phyloP scores from a whole-genome alignment of 2,888 invertebrate genomes.

The Andricus curvator region DNA sequence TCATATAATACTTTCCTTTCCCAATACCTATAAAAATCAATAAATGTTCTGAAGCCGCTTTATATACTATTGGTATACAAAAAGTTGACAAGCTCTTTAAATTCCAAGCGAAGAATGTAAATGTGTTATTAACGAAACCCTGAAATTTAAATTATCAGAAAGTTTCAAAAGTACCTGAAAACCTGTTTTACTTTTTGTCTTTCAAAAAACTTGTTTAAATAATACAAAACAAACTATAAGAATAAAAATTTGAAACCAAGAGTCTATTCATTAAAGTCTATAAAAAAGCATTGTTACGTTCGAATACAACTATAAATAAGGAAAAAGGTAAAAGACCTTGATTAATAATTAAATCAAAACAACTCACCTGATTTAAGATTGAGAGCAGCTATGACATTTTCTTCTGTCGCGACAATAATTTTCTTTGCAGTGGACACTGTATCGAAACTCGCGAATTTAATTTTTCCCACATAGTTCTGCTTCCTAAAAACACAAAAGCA shows the following conservation, averaged over 20 bases:
- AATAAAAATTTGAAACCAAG: not conserved
- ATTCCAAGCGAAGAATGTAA: not conserved
- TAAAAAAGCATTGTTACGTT: not conserved
- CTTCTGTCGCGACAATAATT: slow-evolving; percentile 90
- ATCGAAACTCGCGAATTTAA: slow-evolving; percentile 88
- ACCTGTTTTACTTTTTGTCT: not conserved
- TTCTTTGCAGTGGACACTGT: slow-evolving; percentile 86
- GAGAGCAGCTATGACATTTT: slow-evolving; percentile 92
- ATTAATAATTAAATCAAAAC: slow-evolving; percentile 40
- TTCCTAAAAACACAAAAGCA: slow-evolving; percentile 82
- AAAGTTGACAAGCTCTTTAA: not conserved
- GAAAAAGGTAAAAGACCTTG: slow-evolving; percentile 15
- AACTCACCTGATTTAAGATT: slow-evolving; percentile 86
- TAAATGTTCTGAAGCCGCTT: not conserved
- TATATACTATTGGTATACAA: not conserved
- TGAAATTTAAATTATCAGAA: not conserved
- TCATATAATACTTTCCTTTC: not conserved
- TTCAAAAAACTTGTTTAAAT: not conserved
- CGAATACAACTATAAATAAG: slow-evolving; percentile 10
- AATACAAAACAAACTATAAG: not conserved
- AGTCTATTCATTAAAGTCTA: slow-evolving; percentile 25
- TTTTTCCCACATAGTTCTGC: slow-evolving; percentile 89
- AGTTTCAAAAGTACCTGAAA: not conserved
- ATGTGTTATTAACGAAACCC: not conserved
- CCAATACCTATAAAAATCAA: not conserved